Evolutionary conservation across 1,140 invertebrate species (phyloP).

Genomic region (Caerostris darwini): DNA sequence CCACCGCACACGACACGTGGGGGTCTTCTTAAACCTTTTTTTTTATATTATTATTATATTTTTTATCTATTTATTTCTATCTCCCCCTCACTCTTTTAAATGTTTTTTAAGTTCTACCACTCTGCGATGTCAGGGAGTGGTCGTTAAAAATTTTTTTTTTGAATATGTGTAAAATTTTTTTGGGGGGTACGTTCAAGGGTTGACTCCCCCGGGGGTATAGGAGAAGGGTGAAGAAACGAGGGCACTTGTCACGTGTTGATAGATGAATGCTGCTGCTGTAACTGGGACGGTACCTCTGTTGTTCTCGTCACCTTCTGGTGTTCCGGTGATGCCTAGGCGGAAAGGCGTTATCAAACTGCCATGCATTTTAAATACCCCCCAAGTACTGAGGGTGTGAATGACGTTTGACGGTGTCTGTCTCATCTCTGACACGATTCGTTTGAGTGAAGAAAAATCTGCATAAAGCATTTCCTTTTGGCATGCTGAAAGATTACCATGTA

Average conservation of each 20-base stretch:
- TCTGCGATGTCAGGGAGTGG: background rate
- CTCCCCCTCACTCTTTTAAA: constrained; percentile 5
- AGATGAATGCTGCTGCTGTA: background rate
- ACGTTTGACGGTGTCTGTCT: background rate
- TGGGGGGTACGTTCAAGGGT: constrained; percentile 2
- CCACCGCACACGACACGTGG: background rate
- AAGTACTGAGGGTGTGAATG: constrained; percentile 4
- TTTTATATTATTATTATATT: background rate
- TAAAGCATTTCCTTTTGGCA: background rate
- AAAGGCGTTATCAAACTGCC: background rate
- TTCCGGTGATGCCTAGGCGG: constrained; percentile 36
- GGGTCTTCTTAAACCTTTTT: background rate
- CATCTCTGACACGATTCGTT: background rate
- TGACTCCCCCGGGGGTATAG: background rate
- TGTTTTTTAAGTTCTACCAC: constrained; percentile 46
- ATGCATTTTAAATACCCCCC: background rate
- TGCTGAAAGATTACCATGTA: background rate
- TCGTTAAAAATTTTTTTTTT: background rate
- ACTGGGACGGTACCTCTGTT: constrained; percentile 6
- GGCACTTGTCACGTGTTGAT: constrained; percentile 49
- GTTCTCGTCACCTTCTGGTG: constrained; percentile 29
- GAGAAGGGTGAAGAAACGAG: constrained; percentile 12
- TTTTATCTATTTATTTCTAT: background rate
- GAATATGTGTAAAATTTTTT: background rate
- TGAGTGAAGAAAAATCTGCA: background rate